These are phyloP conservation scores for Drosophila burlai DNA, from an alignment of 1,140 invertebrate species.

Conservation along the genomic window DNA sequence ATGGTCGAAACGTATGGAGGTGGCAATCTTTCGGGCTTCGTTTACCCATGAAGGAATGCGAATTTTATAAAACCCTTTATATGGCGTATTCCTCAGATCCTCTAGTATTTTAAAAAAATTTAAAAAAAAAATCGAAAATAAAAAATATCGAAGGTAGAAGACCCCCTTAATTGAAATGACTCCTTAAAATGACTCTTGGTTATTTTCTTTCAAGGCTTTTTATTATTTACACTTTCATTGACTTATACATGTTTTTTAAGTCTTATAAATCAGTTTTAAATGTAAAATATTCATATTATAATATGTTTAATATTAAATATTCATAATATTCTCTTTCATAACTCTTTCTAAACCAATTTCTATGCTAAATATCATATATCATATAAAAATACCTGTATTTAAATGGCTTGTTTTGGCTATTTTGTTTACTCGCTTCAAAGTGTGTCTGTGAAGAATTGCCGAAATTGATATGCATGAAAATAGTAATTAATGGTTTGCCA, in stretches of 20 bases:
- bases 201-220: neutral
- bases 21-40: too few relatives aligned
- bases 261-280: neutral
- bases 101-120: too few relatives aligned
- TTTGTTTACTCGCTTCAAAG: neutral
- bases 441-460: neutral
- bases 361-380: neutral
- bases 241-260: neutral
- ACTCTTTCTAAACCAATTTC: neutral
- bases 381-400: neutral
- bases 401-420: neutral
- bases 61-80: too few relatives aligned
- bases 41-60: too few relatives aligned
- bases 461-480: constrained; percentile 5
- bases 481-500: neutral
- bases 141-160: too few relatives aligned
- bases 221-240: too few relatives aligned
- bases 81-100: too few relatives aligned
- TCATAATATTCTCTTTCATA: neutral
- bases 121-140: too few relatives aligned
- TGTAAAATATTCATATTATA: neutral
- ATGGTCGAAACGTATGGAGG: too few relatives aligned
- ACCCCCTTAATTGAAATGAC: neutral
- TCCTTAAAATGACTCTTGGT: neutral
- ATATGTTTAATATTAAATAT: neutral